Conservation (phyloP, 2,888 invertebrate genomes). For the Lingula anatina region DNA sequence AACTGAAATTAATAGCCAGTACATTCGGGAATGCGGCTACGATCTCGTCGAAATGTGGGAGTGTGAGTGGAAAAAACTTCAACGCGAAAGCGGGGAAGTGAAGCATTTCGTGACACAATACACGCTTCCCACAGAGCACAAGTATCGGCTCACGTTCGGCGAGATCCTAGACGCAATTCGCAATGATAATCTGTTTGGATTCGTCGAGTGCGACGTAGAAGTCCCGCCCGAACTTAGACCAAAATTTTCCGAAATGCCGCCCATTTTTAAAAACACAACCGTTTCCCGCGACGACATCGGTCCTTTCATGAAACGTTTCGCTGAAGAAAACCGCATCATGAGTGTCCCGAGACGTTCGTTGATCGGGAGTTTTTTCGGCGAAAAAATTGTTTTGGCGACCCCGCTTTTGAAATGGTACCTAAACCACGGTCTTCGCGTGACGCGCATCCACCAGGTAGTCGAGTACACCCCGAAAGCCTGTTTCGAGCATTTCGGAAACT, state of each 20-base stretch:
- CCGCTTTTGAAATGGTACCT: too few relatives aligned
- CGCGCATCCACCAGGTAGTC: too few relatives aligned
- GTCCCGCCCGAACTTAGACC: constrained; percentile 2
- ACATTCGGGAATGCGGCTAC: not conserved
- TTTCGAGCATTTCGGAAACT: too few relatives aligned
- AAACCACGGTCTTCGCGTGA: too few relatives aligned
- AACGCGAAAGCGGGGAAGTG: not conserved
- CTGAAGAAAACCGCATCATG: not conserved
- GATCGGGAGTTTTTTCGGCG: too few relatives aligned
- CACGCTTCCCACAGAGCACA: not conserved
- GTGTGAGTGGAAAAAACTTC: too few relatives aligned
- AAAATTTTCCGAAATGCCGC: constrained; percentile 2
- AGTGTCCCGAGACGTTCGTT: not conserved
- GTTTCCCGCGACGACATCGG: constrained; percentile 2
- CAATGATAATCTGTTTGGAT: too few relatives aligned
- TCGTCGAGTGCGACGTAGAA: constrained; percentile 4
- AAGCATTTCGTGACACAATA: not conserved
- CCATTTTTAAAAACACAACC: constrained; percentile 3
- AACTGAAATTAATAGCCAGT: too few relatives aligned
- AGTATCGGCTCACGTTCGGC: too few relatives aligned
- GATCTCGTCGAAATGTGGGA: constrained; percentile 6
- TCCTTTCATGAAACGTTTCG: not conserved
- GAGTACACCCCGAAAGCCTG: too few relatives aligned
- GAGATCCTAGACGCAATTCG: not conserved
- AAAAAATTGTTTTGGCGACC: too few relatives aligned